Evolutionary conservation across 2,888 invertebrate genomes (phyloP).

Genomic region (Diachrysia chrysitis): DNA sequence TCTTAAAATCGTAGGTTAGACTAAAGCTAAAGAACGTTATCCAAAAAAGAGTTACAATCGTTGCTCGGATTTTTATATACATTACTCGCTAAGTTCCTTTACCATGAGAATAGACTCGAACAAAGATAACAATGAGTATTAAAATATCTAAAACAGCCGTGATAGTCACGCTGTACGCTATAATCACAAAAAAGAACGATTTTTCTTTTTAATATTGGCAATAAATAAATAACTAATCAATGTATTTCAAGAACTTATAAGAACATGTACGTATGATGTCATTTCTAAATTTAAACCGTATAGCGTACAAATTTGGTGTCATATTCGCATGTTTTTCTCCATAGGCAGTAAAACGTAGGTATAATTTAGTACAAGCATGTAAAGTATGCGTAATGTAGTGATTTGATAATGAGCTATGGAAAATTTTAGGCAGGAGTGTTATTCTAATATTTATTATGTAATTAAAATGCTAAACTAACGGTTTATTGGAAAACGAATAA

Average conservation of each 20-base stretch:
- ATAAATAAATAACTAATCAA: too few relatives aligned
- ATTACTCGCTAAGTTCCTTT: neutral
- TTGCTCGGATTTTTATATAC: neutral
- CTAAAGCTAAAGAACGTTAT: too few relatives aligned
- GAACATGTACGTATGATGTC: neutral
- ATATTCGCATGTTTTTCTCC: slow-evolving; percentile 1
- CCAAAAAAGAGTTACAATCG: neutral
- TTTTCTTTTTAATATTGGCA: too few relatives aligned
- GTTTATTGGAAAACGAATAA: slow-evolving; percentile 22
- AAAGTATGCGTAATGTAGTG: slow-evolving; percentile 20
- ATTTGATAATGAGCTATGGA: slow-evolving; percentile 29
- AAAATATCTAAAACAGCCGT: neutral
- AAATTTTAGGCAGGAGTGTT: slow-evolving; percentile 34
- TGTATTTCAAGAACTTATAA: neutral
- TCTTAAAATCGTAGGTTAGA: neutral
- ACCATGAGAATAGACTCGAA: neutral
- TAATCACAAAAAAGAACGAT: too few relatives aligned
- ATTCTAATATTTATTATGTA: slow-evolving; percentile 32
- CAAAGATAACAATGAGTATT: neutral
- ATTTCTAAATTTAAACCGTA: neutral
- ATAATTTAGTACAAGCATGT: slow-evolving; percentile 7
- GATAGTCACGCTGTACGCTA: neutral
- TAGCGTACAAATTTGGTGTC: neutral
- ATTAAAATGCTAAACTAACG: slow-evolving; percentile 24
- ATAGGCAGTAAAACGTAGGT: neutral